Evolutionary conservation across 2,888 invertebrate genomes (phyloP).

Genomic region (Brachypalpus laphriformis): DNA sequence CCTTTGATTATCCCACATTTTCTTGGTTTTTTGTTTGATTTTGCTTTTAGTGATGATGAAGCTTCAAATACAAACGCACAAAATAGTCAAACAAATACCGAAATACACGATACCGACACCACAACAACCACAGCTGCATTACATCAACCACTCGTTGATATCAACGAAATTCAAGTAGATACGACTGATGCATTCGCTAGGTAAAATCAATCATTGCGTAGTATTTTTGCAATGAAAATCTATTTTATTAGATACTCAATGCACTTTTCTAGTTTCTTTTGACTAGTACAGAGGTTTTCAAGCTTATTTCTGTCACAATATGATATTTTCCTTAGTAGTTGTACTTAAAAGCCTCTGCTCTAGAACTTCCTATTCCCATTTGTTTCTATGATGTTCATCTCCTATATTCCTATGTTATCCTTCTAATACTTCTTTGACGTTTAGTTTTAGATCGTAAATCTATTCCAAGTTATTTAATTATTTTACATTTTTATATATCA

Average conservation of each 20-base stretch:
- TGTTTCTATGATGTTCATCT: too few species aligned
- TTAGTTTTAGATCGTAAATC: too few species aligned
- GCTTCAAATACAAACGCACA: conserved; percentile 78
- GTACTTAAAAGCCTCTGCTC: conserved; percentile 10
- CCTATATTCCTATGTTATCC: too few species aligned
- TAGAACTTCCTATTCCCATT: too few species aligned
- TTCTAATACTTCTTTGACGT: too few species aligned
- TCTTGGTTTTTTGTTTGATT: conserved; percentile 74
- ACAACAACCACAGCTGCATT: conserved; percentile 78
- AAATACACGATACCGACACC: conserved; percentile 77
- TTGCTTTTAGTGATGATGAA: conserved; percentile 78
- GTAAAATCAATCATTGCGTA: conserved; percentile 76
- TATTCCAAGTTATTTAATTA: too few species aligned
- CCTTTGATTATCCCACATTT: conserved; percentile 22
- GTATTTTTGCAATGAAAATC: neutral
- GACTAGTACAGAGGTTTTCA: conserved; percentile 7
- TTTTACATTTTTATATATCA: neutral
- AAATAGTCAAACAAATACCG: conserved; percentile 77
- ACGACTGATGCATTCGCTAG: conserved; percentile 80
- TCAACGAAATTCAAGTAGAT: conserved; percentile 80
- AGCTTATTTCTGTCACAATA: too few species aligned
- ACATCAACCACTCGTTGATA: conserved; percentile 76
- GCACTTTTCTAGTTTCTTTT: too few species aligned
- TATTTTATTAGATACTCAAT: too few species aligned
- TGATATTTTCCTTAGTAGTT: neutral